phyloP scores from a whole-genome alignment of 1,140 invertebrate genomes.

The Drosophila tristis region DNA sequence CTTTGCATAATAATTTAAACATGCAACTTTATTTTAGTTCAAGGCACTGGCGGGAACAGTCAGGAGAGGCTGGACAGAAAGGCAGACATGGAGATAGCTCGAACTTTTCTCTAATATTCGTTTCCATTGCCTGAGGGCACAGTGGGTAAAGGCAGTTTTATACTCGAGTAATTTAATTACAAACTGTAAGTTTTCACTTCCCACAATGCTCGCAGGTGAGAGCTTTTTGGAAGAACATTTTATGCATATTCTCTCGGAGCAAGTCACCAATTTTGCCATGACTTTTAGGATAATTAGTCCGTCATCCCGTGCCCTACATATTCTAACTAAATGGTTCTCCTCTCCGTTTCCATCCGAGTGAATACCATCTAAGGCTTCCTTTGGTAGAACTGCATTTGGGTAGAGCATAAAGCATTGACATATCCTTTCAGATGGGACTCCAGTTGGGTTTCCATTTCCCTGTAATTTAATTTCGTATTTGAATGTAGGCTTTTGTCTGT shows the following conservation, averaged over 20 bases:
- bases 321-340: too few species aligned
- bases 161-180: slow-evolving; percentile 7
- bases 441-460: slow-evolving; percentile 33
- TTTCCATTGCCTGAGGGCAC: not conserved
- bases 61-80: not conserved
- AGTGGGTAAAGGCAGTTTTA: slow-evolving; percentile 8
- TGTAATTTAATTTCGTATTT: slow-evolving; percentile 48
- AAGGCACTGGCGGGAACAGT: slow-evolving; percentile 9
- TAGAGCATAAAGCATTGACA: slow-evolving; percentile 2
- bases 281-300: too few species aligned
- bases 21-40: slow-evolving; percentile 44
- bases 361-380: too few species aligned
- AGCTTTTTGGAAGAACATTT: too few species aligned
- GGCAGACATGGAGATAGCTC: slow-evolving; percentile 40
- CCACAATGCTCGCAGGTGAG: too few species aligned
- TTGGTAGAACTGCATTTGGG: too few species aligned
- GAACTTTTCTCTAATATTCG: slow-evolving; percentile 26
- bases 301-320: too few species aligned
- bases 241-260: too few species aligned
- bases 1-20: slow-evolving; percentile 66
- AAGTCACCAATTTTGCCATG: too few species aligned
- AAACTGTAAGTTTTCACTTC: not conserved
- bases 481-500: slow-evolving; percentile 31
- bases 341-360: too few species aligned
- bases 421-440: slow-evolving; percentile 42